These are phyloP conservation scores for Ifrita kowaldi DNA, from an alignment of 2,113 vertebrate species.

Conservation along the genomic window DNA sequence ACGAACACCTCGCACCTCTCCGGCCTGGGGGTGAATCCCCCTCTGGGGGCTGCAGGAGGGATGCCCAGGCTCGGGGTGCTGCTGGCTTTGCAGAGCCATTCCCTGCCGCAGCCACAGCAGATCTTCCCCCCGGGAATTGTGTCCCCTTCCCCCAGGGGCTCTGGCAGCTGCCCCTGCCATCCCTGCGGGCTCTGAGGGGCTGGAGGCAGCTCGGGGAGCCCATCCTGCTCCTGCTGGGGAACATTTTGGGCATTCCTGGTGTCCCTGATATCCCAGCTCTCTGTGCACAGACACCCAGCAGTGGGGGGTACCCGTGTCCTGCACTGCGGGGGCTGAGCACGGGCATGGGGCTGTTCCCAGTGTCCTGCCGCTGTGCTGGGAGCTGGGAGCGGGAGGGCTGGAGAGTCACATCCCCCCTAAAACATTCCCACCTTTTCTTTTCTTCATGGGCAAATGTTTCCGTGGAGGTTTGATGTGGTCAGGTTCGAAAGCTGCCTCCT, in stretches of 20 bases:
- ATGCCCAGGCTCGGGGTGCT: fast-evolving
- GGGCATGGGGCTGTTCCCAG: fast-evolving
- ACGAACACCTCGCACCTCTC: fast-evolving
- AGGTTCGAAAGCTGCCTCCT: not conserved
- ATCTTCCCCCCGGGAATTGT: not conserved
- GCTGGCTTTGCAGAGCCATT: fast-evolving
- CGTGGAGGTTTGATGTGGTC: not conserved
- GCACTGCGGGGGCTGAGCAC: fast-evolving
- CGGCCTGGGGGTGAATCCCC: fast-evolving
- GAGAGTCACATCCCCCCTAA: no score
- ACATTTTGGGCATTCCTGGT: fast-evolving
- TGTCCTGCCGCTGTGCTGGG: not conserved
- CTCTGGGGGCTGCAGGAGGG: not conserved
- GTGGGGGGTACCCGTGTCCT: fast-evolving
- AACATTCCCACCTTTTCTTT: not conserved
- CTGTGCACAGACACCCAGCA: fast-evolving
- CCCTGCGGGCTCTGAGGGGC: not conserved
- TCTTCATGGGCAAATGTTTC: fast-evolving
- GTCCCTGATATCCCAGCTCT: fast-evolving
- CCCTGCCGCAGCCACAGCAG: fast-evolving
- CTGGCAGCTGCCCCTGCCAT: not conserved
- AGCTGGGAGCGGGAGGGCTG: not conserved
- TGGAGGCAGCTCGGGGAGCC: not conserved
- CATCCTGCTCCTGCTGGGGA: not conserved
- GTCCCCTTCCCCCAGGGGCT: not conserved